Conservation (phyloP, 2,113 vertebrate species). For the Clinocottus analis region DNA sequence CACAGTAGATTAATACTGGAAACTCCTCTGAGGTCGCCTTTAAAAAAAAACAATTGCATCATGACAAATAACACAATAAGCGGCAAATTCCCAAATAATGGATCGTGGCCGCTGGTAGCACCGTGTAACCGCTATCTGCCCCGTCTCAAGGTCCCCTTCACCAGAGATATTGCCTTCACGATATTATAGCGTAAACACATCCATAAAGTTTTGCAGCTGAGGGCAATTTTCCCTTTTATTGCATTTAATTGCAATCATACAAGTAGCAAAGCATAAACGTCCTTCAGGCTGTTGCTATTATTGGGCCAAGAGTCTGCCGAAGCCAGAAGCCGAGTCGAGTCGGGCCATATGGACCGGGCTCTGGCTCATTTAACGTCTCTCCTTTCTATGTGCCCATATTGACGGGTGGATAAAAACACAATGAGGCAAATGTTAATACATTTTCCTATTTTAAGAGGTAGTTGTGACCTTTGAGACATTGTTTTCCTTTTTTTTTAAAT, state of each 20-base stretch:
- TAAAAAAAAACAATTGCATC: neutral
- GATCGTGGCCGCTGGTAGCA: neutral
- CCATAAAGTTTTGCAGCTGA: neutral
- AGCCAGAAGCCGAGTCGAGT: neutral
- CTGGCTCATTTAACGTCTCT: neutral
- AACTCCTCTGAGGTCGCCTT: conserved; percentile 4
- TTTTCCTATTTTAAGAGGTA: neutral
- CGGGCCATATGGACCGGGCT: neutral
- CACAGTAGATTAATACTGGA: neutral
- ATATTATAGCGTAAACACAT: neutral
- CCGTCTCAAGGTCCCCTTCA: neutral
- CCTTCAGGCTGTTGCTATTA: neutral
- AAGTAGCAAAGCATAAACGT: neutral
- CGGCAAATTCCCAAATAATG: neutral
- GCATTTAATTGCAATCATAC: neutral
- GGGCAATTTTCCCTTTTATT: neutral
- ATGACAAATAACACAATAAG: neutral
- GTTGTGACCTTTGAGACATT: neutral
- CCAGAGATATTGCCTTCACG: neutral
- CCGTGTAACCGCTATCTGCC: neutral
- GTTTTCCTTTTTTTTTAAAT: neutral
- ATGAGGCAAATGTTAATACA: neutral
- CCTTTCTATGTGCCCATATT: neutral
- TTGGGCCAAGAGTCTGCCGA: too few relatives aligned
- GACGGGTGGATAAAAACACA: neutral